Evolutionary conservation across 2,113 vertebrate species (phyloP).

Genomic region (Neodon shergylaensis): DNA sequence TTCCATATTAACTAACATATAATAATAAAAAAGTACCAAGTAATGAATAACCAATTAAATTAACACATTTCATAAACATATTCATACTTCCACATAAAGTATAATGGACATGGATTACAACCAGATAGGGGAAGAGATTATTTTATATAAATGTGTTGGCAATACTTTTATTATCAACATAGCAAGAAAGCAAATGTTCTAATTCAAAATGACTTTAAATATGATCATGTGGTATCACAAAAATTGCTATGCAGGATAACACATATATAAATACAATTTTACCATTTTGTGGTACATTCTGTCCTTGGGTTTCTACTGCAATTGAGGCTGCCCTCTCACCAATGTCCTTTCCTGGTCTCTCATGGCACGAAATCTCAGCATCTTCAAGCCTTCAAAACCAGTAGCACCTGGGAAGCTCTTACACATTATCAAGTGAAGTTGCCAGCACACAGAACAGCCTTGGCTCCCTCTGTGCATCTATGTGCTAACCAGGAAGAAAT

Average conservation of each 20-base stretch:
- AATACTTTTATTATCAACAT: not conserved
- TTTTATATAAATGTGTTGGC: not conserved
- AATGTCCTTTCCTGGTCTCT: not conserved
- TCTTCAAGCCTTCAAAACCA: not conserved
- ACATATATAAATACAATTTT: not conserved
- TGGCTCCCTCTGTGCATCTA: not conserved
- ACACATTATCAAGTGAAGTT: not conserved
- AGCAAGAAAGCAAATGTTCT: not conserved
- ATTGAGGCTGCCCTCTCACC: not conserved
- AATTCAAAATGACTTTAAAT: not conserved
- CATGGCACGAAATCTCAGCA: not conserved
- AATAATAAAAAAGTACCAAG: not conserved
- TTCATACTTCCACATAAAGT: not conserved
- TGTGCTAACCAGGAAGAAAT: too few relatives aligned
- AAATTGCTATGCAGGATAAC: not conserved
- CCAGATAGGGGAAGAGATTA: not conserved
- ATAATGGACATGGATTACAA: too few relatives aligned
- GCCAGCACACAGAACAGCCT: not conserved
- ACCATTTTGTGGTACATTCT: not conserved
- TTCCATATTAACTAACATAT: too few relatives aligned
- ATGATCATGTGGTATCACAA: too few relatives aligned
- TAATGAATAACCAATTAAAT: not conserved
- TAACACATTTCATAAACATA: not conserved
- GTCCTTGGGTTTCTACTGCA: not conserved
- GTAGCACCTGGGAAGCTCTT: not conserved